Conservation (phyloP, 2,797 vertebrate species). For the Petrocephalus sullivani region DNA sequence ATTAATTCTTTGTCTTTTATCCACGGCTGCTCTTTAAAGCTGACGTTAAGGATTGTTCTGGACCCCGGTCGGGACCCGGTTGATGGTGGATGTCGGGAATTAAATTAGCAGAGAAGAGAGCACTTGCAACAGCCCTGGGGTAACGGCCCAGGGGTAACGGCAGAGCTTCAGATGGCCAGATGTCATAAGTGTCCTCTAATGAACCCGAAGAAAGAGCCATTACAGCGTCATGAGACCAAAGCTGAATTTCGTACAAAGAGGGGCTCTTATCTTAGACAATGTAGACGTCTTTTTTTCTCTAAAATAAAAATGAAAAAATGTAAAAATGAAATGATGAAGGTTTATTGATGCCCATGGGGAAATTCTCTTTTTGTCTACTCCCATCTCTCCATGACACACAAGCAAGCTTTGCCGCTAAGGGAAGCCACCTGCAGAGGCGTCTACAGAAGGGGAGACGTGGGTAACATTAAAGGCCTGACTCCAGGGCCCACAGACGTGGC, state of each 20-base stretch:
- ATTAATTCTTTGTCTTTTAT: background rate
- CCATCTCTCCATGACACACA: background rate
- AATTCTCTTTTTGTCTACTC: background rate
- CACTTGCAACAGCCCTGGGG: background rate
- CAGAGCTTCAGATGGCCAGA: conserved; percentile 11
- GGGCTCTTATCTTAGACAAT: background rate
- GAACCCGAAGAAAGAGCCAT: background rate
- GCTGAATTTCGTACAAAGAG: background rate
- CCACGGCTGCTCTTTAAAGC: background rate
- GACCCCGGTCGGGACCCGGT: background rate
- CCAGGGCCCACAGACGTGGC: background rate
- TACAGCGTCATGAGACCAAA: background rate
- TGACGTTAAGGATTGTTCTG: background rate
- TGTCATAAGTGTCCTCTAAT: conserved; percentile 1
- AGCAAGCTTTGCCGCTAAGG: background rate
- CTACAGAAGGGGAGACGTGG: too few species aligned
- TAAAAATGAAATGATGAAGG: background rate
- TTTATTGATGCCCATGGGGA: background rate
- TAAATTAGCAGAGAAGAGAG: background rate
- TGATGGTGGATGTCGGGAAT: background rate
- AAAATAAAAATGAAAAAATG: background rate
- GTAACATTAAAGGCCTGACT: background rate
- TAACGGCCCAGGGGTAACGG: background rate
- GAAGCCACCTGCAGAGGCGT: background rate
- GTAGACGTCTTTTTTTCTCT: background rate